These are phyloP conservation scores for Stenodema calcarata DNA, from an alignment of 2,888 invertebrate species.

Conservation along the genomic window DNA sequence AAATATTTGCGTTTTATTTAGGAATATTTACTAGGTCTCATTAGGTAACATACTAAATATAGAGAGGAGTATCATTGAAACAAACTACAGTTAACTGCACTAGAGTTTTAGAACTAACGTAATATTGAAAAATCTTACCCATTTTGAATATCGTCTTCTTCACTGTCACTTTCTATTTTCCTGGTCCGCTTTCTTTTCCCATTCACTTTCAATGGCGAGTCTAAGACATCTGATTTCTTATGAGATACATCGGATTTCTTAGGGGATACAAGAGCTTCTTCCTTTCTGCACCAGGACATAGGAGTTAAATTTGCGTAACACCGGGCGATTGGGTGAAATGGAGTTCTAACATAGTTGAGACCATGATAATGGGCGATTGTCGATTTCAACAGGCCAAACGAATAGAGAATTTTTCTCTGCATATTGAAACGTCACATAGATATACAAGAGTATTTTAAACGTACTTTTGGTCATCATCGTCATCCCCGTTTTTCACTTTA, in stretches of 20 bases:
- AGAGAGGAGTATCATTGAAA: no score
- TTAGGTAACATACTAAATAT: no score
- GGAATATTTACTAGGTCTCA: no score
- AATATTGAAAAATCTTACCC: neutral
- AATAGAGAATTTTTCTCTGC: neutral
- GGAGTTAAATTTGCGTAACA: conserved; percentile 1
- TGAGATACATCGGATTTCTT: conserved; percentile 1
- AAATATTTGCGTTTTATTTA: no score
- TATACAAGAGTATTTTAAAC: neutral
- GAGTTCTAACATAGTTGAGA: neutral
- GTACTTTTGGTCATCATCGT: neutral
- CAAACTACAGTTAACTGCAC: no score
- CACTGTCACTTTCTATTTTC: conserved; percentile 56
- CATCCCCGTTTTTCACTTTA: conserved; percentile 8
- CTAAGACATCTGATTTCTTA: neutral
- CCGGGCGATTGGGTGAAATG: neutral
- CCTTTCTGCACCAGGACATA: conserved; percentile 30
- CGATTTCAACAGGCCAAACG: neutral
- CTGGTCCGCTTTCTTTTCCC: conserved; percentile 55
- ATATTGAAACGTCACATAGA: neutral
- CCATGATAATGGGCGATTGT: neutral
- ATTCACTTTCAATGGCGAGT: conserved; percentile 51
- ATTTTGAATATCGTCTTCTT: conserved; percentile 53
- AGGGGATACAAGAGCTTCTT: neutral
- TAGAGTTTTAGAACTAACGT: no score